Conservation (phyloP, 2,888 invertebrate species). For the Nebria salina region DNA sequence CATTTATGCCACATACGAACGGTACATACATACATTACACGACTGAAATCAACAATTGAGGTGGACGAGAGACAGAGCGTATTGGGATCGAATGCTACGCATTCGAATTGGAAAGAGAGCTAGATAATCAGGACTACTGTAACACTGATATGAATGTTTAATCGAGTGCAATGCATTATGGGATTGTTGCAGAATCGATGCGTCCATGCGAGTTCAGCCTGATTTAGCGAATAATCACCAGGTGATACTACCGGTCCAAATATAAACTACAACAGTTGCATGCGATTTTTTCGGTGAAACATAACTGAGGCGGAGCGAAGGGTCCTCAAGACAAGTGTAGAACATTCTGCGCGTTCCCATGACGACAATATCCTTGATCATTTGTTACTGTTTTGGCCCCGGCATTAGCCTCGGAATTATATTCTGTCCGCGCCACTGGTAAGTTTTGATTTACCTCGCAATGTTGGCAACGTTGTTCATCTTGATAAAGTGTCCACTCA, state of each 20-base stretch:
- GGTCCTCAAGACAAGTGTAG: not conserved
- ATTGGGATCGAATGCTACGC: no score
- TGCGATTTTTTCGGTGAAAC: not conserved
- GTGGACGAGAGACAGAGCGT: not conserved
- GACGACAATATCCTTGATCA: conserved; percentile 9
- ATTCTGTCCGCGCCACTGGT: conserved; percentile 32
- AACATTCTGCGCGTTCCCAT: not conserved
- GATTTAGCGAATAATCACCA: not conserved
- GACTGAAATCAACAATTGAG: not conserved
- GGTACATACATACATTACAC: not conserved
- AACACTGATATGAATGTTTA: not conserved
- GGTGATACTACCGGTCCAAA: not conserved
- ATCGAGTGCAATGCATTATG: not conserved
- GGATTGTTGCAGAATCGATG: not conserved
- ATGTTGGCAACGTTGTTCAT: not conserved
- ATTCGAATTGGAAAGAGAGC: not conserved
- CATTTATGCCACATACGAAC: not conserved
- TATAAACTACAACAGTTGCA: not conserved
- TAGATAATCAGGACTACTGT: not conserved
- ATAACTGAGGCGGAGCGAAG: no score
- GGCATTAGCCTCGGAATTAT: conserved; percentile 13
- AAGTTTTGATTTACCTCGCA: conserved; percentile 36
- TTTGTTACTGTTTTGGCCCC: conserved; percentile 14
- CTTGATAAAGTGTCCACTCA: not conserved
- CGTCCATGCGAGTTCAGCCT: not conserved